Evolutionary conservation across 2,113 vertebrate genomes (phyloP), one percentile per base, ranked within the genome.

Genomic region (Petaurus breviceps): DNA sequence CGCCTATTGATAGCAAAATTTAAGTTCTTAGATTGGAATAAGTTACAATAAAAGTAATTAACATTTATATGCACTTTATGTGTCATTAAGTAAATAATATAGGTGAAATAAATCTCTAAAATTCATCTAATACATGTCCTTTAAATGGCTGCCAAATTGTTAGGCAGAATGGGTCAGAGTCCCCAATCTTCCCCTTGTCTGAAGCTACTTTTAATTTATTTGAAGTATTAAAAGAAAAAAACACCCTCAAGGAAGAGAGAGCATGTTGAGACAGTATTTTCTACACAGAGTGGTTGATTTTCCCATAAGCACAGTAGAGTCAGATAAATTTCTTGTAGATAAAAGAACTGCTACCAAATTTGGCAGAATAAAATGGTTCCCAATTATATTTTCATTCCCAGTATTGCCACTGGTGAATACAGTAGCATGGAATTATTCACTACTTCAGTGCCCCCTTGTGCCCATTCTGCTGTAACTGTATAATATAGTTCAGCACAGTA

Each of bases 361-460:
- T 91, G n/a, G 54, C 43, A 25, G 50, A 94, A n/a, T 54, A 11
- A 51, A 93, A 92, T n/a, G 89, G 68, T 50, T 93, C 77, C 43
- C 28, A 47, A 37, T 54, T 90, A 90, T 46, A 94, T 53, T 92
- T 8, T 1, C 77, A 53, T 7, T 77, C 61, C 46, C 53, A 55
- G 54, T 7, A 94, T 95, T 84, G 19, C 68, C 68, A 84, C 68
- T 84, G 68, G n/a, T 43, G 68, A 84, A 84, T 43, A 84, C 6
- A 95, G 96, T 49, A 49, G 52, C 37, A 47, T 22, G n/a, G 92
- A 91, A 91, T 97, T 97, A 94, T 93, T 97, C 95, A 96, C 96
- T 93, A 96, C 89, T 95, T 96, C 97, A 96, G 96, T 97, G 94
- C 94, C 94, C 93, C 96, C 96, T 98, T 97, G 95, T 97, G 97